Base-by-base conservation (phyloP, 2,113 vertebrate genomes). In the Rhinolophus sinicus region DNA sequence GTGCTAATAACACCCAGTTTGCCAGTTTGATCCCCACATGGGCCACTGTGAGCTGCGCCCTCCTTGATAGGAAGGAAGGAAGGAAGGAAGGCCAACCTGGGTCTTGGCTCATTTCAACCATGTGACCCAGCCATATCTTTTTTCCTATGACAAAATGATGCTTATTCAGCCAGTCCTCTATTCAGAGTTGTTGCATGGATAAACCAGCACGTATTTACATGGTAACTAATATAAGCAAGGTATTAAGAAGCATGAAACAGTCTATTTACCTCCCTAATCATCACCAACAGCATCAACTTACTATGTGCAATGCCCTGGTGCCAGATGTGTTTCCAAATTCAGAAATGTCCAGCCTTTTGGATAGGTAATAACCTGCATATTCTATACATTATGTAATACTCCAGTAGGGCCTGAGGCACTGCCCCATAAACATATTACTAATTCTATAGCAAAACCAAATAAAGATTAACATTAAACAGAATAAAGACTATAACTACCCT, bases 181-280 rank as follows among this genome's bases (percentile, higher is more conserved):
- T 38, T 92, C 58, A 87, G 52, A 93, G 67, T 47, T 38, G 84
- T 22, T 82, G 30, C 56, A 38, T 88, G 70, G 97, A 93, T 95
- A 97, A 92, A 97, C 95, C 58, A 84, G 65, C 80, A 92, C 16
- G 30, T 75, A 94, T 96, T 95, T 92, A 90, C 78, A 93, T 76
- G 64, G 38, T 64, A 89, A 94, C 54, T 44, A 91, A 80, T 92
- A 58, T 77, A 13, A 96, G 50, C 19, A 75, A 86, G 52, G n/a
- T 70, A 90, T 15, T 92, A 40, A 64, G 62, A 96, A 95, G 93
- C 85, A 92, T 77, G 88, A 78, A 95, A 77, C 18, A 73, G 86
- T 93, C 18, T 89, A 65, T 87, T 97, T 92, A 77, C 56, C 35
- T 93, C 70, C 28, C 84, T 90, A 95, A 86, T 96, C 11, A 81